Evolutionary conservation across 2,113 vertebrate genomes (phyloP).

Genomic region (Morone chrysops): DNA sequence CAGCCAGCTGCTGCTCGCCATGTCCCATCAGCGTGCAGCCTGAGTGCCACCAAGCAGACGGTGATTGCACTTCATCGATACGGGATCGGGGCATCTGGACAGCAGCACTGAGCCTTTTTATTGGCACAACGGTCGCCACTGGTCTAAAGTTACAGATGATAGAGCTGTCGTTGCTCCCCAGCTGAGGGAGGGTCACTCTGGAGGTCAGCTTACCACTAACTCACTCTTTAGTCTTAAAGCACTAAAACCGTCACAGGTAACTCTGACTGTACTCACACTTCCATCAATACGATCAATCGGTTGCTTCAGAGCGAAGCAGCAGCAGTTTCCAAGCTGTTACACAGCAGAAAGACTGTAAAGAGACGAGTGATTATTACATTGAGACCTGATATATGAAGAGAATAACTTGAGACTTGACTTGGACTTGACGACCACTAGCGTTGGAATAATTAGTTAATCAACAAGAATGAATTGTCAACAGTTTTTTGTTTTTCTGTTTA

Average conservation of each 20-base stretch:
- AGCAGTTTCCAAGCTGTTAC: not conserved
- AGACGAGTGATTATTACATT: not conserved
- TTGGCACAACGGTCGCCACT: not conserved
- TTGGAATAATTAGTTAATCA: not conserved
- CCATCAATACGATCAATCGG: too few relatives aligned
- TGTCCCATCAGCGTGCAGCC: constrained; percentile 8
- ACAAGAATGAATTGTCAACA: not conserved
- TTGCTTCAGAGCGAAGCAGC: constrained; percentile 1
- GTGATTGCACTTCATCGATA: constrained; percentile 24
- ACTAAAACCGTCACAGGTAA: not conserved
- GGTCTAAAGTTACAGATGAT: constrained; percentile 57
- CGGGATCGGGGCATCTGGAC: constrained; percentile 57
- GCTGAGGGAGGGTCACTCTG: constrained; percentile 10
- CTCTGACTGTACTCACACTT: constrained; percentile 2
- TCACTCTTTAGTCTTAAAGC: constrained; percentile 11
- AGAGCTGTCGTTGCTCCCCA: not conserved
- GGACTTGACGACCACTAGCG: not conserved
- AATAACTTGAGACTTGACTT: not conserved
- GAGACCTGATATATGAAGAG: constrained; percentile 2
- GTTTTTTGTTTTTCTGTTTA: too few relatives aligned
- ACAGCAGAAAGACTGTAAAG: constrained; percentile 1
- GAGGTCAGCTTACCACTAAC: constrained; percentile 52
- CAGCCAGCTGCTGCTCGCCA: constrained; percentile 58
- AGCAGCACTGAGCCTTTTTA: constrained; percentile 33
- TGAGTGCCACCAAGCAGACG: constrained; percentile 46